These are phyloP conservation scores for Choloepus hoffmanni DNA, from an alignment of 2,113 vertebrate species.

Conservation along the genomic window DNA sequence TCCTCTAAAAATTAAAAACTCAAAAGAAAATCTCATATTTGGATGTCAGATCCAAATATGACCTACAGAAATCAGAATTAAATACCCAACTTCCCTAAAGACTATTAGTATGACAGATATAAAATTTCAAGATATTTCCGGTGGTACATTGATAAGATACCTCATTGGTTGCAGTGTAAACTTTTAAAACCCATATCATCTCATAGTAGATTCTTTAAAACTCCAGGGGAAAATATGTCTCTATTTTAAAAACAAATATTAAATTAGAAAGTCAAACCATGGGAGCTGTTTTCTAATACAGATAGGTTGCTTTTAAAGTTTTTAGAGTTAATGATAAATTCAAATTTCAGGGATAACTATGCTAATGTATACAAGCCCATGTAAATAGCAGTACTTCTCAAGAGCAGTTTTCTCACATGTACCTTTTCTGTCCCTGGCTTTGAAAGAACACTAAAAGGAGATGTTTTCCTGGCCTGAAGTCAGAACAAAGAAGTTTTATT, in stretches of 20 bases:
- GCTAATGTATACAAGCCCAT: background rate
- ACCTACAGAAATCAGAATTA: background rate
- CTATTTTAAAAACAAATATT: conserved; percentile 42
- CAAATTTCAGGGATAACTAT: background rate
- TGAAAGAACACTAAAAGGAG: background rate
- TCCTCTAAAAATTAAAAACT: background rate
- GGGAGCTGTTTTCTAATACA: conserved; percentile 15
- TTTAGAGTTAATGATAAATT: conserved; percentile 51
- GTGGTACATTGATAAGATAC: background rate
- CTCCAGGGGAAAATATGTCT: background rate
- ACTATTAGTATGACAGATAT: background rate
- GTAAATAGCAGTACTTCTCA: background rate
- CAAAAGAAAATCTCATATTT: background rate
- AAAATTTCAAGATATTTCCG: conserved; percentile 18
- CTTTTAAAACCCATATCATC: conserved; percentile 41
- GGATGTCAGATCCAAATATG: background rate
- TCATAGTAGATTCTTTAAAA: background rate
- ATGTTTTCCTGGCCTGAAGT: background rate
- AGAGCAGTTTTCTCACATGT: background rate
- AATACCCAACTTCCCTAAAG: background rate
- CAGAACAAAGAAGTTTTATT: background rate
- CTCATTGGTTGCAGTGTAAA: conserved; percentile 10
- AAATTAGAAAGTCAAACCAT: conserved; percentile 42
- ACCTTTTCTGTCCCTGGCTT: background rate
- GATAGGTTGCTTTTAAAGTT: background rate